Conservation (phyloP, 1,140 invertebrate genomes). For the Ruditapes philippinarum region DNA sequence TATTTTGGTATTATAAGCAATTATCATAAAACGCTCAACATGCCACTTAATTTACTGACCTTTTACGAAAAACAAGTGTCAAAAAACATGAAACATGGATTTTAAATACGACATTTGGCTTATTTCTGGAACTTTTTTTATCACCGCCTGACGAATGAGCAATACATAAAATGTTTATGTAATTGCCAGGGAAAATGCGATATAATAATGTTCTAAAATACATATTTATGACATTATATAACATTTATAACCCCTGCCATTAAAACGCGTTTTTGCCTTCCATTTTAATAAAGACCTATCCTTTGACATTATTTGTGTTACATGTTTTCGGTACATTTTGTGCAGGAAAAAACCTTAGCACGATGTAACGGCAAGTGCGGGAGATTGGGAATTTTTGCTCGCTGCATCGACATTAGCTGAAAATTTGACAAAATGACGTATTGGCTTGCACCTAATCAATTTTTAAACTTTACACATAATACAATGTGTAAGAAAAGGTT, state of each 20-base stretch:
- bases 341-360: background rate
- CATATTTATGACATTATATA: background rate
- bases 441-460: conserved; percentile 2
- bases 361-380: background rate
- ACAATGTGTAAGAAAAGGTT: background rate
- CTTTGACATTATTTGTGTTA: conserved; percentile 18
- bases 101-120: background rate
- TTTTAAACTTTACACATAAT: conserved; percentile 10
- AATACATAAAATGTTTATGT: background rate
- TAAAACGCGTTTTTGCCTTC: background rate
- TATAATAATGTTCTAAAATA: background rate
- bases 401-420: background rate
- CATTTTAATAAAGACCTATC: background rate
- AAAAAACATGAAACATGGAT: background rate
- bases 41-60: background rate
- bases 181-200: background rate
- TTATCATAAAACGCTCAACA: background rate
- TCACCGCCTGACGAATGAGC: background rate
- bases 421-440: conserved; percentile 7
- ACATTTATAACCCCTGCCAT: background rate
- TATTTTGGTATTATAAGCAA: background rate
- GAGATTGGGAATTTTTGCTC: background rate
- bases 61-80: background rate
- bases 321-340: background rate
- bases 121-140: background rate